Percentiles rank a stretch among this genome's conserved stretches.
Conservation (phyloP, 2,888 invertebrate genomes). For the Cyrtodaria siliqua region DNA sequence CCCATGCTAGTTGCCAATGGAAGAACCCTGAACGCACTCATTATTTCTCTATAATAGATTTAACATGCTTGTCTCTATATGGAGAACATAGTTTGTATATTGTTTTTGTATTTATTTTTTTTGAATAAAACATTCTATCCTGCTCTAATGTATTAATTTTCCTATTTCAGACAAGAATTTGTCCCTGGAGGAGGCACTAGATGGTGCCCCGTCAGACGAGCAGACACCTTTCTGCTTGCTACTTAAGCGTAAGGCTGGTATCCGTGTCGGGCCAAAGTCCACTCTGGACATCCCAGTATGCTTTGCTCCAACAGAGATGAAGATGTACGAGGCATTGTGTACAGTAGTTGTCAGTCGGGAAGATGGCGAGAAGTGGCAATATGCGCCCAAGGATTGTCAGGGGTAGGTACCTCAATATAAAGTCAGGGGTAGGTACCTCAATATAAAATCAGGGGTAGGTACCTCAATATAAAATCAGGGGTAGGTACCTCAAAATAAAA, state of each 20-base stretch:
- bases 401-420: constrained; percentile 66
- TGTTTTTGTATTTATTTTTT: too few species aligned
- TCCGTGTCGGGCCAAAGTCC: constrained; percentile 83
- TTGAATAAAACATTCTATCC: too few species aligned
- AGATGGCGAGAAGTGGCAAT: constrained; percentile 74
- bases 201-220: constrained; percentile 45
- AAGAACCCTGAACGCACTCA: too few species aligned
- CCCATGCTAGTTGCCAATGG: too few species aligned
- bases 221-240: constrained; percentile 83
- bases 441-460: too few species aligned
- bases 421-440: too few species aligned
- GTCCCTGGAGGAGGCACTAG: constrained; percentile 57
- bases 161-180: constrained; percentile 68
- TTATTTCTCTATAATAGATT: too few species aligned
- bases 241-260: constrained; percentile 74
- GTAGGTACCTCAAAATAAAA: too few species aligned
- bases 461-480: too few species aligned
- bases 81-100: too few species aligned
- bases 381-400: constrained; percentile 68
- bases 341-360: constrained; percentile 80
- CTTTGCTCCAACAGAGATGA: constrained; percentile 84
- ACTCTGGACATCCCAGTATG: constrained; percentile 85
- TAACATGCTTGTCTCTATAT: too few species aligned
- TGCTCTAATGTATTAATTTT: too few species aligned
- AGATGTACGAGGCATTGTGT: constrained; percentile 80